phyloP scores from a whole-genome alignment of 1,140 invertebrate species.

The Myzus persicae region DNA sequence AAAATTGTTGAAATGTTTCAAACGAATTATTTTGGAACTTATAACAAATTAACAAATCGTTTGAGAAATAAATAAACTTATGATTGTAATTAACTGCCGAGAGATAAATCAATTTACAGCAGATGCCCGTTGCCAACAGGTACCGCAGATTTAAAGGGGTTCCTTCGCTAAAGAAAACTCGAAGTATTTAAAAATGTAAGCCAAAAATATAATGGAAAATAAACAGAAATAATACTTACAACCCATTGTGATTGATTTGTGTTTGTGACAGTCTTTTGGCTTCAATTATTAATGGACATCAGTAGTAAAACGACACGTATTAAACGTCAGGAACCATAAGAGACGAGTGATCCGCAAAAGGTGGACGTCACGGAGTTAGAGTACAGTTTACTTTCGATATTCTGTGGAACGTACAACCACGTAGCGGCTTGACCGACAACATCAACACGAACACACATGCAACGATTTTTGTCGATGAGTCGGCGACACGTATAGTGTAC shows the following conservation, averaged over 20 bases:
- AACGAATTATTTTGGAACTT: background rate
- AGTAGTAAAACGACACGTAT: slow-evolving; percentile 34
- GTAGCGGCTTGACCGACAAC: slow-evolving; percentile 55
- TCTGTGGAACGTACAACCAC: slow-evolving; percentile 46
- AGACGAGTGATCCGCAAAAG: background rate
- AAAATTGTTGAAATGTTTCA: background rate
- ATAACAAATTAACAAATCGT: background rate
- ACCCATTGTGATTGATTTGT: slow-evolving; percentile 36
- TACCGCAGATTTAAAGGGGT: background rate
- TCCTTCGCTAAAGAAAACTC: background rate
- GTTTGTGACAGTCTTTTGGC: background rate
- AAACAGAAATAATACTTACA: slow-evolving; percentile 27
- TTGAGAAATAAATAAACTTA: background rate
- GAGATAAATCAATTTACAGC: background rate
- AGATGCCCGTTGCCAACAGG: background rate
- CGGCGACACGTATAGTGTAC: slow-evolving; percentile 52
- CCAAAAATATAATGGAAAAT: background rate
- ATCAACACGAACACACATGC: slow-evolving; percentile 58
- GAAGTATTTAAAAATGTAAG: background rate
- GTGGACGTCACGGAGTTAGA: background rate
- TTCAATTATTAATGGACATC: slow-evolving; percentile 38
- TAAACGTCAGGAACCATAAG: slow-evolving; percentile 41
- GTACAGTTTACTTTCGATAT: slow-evolving; percentile 30
- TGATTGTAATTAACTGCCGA: background rate
- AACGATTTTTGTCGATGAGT: slow-evolving; percentile 58